A percentile compares a stretch with the other conserved stretches of the same genome.
Evolutionary conservation across 2,113 vertebrate species (phyloP).

Genomic region (Rostratula benghalensis): DNA sequence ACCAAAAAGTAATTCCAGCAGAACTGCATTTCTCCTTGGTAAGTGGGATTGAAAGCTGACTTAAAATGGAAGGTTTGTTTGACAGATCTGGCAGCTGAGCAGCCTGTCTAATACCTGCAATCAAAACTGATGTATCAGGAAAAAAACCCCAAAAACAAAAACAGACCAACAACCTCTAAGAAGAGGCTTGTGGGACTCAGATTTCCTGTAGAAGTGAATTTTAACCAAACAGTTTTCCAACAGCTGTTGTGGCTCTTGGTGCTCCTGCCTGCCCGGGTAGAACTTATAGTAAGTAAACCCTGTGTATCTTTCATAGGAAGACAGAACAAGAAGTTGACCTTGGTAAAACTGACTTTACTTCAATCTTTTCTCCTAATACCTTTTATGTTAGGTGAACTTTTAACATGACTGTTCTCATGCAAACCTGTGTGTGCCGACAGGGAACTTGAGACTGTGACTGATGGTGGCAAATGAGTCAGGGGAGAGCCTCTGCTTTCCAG

Average conservation of each 20-base stretch:
- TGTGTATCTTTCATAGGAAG: not conserved
- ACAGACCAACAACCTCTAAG: not conserved
- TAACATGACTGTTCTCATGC: not conserved
- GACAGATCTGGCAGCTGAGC: not conserved
- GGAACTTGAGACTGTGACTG: not conserved
- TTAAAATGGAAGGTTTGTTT: not conserved
- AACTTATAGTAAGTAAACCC: not conserved
- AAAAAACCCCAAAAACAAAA: no score
- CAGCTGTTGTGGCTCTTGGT: not conserved
- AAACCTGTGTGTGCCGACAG: rapidly evolving
- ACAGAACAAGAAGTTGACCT: not conserved
- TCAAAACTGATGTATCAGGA: not conserved
- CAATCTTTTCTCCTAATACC: not conserved
- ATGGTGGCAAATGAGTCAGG: not conserved
- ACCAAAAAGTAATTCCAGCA: not conserved
- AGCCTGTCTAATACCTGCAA: not conserved
- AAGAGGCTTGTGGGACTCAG: not conserved
- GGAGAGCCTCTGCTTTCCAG: not conserved
- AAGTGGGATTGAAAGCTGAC: not conserved
- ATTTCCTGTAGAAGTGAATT: not conserved
- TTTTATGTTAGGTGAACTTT: not conserved
- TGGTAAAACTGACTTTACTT: not conserved
- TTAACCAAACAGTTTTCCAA: not conserved
- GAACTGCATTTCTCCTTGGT: not conserved
- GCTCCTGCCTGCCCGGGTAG: not conserved